Evolutionary conservation across 2,797 vertebrate genomes (phyloP), one percentile per base, ranked within the genome.

Genomic region (Artibeus lituratus): DNA sequence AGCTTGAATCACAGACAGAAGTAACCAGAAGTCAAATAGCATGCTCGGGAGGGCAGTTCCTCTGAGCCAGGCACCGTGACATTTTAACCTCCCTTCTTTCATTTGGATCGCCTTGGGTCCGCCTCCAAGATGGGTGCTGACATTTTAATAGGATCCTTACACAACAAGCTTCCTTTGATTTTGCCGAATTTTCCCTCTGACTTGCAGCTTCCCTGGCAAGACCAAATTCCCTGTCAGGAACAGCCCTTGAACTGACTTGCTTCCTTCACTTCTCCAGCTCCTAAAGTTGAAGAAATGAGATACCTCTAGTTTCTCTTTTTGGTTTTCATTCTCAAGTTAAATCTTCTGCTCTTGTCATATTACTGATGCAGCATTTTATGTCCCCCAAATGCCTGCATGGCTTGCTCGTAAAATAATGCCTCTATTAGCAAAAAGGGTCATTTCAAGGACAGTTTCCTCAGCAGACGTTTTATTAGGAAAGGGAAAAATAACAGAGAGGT

Each of bases 11-110:
- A 14, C 24, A 18, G 73, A 94, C 49, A 87, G 53, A 85, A 91
- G 73, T 42, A 76, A 87, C 55, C 91, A 96, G 90, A 85, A 95
- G 89, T 94, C 91, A 93, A 86, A 74, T 3, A 19, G 69, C 83
- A 53, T 21, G 37, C 53, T 59, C 29, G 59, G 59, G 77, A 96
- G 65, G 51, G 57, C 42, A 90, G 81, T 5, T 87, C 90, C 74
- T 87, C 19, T 67, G 59, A 44, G 90, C 87, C 29, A 83, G 93
- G 73, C 87, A 67, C 5, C 7, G 53, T 88, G 85, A 94, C 92
- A 55, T 84, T 92, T 88, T 83, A 72, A 92, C 93, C 91, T 90
- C 19, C 4, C n/a, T 55, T 76, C 84, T 92, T 94, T 76, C 84
- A 44, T 72, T 19, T 47, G 90, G 80, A 70, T 35, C 39, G 93